These are phyloP conservation scores for Caenorhabditis angaria DNA, from an alignment of 2,888 invertebrate species.

Conservation along the genomic window DNA sequence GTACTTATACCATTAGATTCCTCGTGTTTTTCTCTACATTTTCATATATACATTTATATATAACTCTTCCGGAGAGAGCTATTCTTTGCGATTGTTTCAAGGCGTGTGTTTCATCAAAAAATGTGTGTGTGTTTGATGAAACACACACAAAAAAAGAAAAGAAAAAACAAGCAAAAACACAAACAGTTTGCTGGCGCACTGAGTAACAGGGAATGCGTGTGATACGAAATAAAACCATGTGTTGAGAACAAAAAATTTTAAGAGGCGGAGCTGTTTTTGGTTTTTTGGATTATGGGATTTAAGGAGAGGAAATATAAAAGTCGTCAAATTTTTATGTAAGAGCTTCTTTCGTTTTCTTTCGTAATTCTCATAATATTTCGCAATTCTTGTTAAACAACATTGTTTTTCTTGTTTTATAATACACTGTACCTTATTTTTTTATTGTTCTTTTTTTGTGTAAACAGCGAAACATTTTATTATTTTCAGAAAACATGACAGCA, in stretches of 20 bases:
- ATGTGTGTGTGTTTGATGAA: no score
- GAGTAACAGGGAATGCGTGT: no score
- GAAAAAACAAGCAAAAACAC: no score
- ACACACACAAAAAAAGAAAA: no score
- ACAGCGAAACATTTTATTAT: neutral
- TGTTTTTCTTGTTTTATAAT: neutral
- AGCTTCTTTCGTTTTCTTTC: neutral
- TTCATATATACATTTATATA: no score
- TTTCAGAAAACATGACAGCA: slow-evolving; percentile 3
- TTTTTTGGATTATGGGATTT: neutral
- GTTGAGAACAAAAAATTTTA: neutral
- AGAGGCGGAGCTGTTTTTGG: neutral
- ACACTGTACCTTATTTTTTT: neutral
- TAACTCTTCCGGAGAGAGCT: no score
- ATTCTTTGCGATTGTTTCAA: no score
- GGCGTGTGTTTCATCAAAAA: no score
- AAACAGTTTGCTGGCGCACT: no score
- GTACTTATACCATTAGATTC: no score
- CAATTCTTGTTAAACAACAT: neutral
- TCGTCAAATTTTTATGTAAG: slow-evolving; percentile 1
- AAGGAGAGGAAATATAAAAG: neutral
- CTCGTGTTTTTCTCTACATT: no score
- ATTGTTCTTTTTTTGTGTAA: neutral
- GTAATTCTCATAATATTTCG: no score
- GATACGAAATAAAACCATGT: neutral